phyloP scores from a whole-genome alignment of 1,140 invertebrate genomes.

The Nymphalis io region DNA sequence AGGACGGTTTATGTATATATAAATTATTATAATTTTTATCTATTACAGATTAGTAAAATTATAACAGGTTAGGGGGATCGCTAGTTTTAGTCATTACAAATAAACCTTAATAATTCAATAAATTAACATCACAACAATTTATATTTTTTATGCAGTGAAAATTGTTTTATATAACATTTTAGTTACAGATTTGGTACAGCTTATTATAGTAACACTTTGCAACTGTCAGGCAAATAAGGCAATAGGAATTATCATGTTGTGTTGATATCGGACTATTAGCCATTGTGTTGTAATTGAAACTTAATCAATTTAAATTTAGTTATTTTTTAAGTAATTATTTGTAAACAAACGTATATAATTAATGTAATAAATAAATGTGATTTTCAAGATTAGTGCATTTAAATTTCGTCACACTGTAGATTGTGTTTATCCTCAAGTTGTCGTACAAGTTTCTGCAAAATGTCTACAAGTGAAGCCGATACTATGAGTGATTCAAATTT shows the following conservation, averaged over 20 bases:
- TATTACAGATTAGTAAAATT: no score
- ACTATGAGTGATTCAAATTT: constrained; percentile 56
- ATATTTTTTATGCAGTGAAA: not conserved
- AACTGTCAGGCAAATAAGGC: not conserved
- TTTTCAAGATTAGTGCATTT: not conserved
- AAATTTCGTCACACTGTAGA: not conserved
- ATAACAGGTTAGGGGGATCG: no score
- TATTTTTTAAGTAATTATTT: not conserved
- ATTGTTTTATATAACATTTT: no score
- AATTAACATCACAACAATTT: not conserved
- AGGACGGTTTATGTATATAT: no score
- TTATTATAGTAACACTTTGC: not conserved
- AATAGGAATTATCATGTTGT: not conserved
- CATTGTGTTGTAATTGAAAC: constrained; percentile 1
- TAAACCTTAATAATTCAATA: no score
- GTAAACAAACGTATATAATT: no score
- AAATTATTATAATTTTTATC: no score
- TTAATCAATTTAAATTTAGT: not conserved
- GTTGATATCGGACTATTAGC: not conserved
- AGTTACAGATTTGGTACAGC: no score
- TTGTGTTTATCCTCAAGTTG: not conserved
- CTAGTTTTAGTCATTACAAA: no score
- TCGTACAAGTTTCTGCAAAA: constrained; percentile 1
- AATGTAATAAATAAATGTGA: not conserved
- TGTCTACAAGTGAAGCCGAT: constrained; percentile 24